These are phyloP conservation scores for Morinoia aosen DNA, from an alignment of 2,888 invertebrate species.

Conservation along the genomic window DNA sequence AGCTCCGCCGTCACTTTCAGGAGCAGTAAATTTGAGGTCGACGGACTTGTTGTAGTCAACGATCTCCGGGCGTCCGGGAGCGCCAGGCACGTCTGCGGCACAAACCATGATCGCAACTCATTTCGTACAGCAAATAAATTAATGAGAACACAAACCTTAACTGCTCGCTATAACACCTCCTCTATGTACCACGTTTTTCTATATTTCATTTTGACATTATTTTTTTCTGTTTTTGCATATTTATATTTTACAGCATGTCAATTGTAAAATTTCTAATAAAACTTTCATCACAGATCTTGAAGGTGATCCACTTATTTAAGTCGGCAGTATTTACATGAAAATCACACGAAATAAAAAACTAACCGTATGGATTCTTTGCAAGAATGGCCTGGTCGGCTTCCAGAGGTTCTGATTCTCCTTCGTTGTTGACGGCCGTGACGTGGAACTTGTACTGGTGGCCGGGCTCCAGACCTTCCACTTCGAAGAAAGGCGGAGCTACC, in stretches of 20 bases:
- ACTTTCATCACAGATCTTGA: neutral
- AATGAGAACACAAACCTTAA: neutral
- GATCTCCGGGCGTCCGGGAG: slow-evolving; percentile 91
- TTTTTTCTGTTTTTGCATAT: neutral
- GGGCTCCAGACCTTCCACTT: slow-evolving; percentile 89
- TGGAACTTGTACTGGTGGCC: slow-evolving; percentile 95
- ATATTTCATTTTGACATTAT: neutral
- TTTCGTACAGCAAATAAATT: neutral
- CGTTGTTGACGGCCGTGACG: slow-evolving; percentile 92
- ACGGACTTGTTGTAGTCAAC: slow-evolving; percentile 96
- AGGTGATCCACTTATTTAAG: neutral
- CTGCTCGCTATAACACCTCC: neutral
- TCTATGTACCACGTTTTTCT: neutral
- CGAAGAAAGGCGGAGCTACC: slow-evolving; percentile 81
- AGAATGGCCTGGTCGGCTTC: slow-evolving; percentile 83
- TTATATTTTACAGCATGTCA: neutral
- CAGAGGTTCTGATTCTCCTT: slow-evolving; percentile 93
- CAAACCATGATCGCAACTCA: neutral
- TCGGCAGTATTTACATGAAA: neutral
- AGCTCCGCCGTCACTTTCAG: slow-evolving; percentile 94
- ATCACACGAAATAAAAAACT: slow-evolving; percentile 68
- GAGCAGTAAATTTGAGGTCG: slow-evolving; percentile 93
- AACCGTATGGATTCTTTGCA: slow-evolving; percentile 93
- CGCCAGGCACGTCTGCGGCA: slow-evolving; percentile 86
- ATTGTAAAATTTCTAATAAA: neutral